Conservation (phyloP, 2,797 vertebrate genomes). For the Cuniculus paca region DNA sequence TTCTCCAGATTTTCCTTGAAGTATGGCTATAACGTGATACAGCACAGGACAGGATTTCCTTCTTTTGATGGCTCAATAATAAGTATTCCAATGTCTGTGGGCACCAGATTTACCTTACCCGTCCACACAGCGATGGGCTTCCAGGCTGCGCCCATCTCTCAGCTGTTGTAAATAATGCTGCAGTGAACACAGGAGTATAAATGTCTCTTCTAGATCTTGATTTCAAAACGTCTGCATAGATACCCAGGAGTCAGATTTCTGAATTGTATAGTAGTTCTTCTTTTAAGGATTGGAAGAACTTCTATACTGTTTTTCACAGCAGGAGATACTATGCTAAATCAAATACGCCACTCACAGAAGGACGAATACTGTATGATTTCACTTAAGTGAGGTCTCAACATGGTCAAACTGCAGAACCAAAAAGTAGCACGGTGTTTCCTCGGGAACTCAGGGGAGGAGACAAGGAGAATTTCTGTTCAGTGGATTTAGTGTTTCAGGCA, state of each 20-base stretch:
- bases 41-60: neutral
- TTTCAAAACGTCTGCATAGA: neutral
- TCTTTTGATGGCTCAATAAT: neutral
- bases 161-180: neutral
- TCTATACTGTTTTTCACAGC: neutral
- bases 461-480: neutral
- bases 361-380: neutral
- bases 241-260: neutral
- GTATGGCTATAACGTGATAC: neutral
- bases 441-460: no score
- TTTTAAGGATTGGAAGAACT: neutral
- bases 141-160: neutral
- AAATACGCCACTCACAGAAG: conserved; percentile 4
- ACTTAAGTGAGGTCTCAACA: neutral
- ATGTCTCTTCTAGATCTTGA: neutral
- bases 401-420: neutral
- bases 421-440: neutral
- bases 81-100: neutral
- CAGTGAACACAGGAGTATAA: neutral
- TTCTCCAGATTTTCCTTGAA: neutral
- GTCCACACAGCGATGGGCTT: neutral
- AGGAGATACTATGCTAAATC: neutral
- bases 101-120: neutral
- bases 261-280: neutral
- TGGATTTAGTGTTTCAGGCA: neutral